These are phyloP conservation scores for Andrena cerasifolii DNA, from an alignment of 1,140 invertebrate species.

Conservation along the genomic window DNA sequence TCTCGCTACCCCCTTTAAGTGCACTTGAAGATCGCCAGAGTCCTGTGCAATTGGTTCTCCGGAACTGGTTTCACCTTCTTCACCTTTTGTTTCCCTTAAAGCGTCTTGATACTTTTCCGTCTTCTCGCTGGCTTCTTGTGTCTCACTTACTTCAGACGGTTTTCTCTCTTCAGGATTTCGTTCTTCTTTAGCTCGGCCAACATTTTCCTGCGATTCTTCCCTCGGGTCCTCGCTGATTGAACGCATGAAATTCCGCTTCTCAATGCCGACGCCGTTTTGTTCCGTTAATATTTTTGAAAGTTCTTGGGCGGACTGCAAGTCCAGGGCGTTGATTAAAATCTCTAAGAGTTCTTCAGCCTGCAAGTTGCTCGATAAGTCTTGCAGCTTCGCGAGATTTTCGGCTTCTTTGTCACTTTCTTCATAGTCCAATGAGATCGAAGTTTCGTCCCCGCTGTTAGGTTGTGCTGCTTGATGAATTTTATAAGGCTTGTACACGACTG, in stretches of 20 bases:
- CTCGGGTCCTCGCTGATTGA: background rate
- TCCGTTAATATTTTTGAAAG: background rate
- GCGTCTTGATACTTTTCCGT: background rate
- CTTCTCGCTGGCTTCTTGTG: background rate
- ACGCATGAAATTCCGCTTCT: background rate
- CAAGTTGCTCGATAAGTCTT: background rate
- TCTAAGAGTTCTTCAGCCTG: background rate
- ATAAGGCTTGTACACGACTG: background rate
- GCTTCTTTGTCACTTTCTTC: background rate
- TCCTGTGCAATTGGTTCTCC: fast-evolving
- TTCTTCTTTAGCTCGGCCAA: background rate
- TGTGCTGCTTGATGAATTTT: slow-evolving; percentile 1
- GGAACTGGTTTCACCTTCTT: background rate
- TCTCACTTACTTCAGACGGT: background rate
- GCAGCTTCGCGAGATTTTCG: background rate
- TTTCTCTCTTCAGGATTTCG: too few relatives aligned
- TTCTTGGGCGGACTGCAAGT: background rate
- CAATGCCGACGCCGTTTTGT: too few relatives aligned
- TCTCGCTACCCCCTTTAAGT: background rate
- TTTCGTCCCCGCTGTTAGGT: background rate
- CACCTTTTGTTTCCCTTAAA: background rate
- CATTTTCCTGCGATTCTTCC: too few relatives aligned
- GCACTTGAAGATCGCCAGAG: background rate
- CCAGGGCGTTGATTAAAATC: background rate
- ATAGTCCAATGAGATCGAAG: too few relatives aligned